Conservation (phyloP, 2,113 vertebrate species). For the Spilogale gracilis region DNA sequence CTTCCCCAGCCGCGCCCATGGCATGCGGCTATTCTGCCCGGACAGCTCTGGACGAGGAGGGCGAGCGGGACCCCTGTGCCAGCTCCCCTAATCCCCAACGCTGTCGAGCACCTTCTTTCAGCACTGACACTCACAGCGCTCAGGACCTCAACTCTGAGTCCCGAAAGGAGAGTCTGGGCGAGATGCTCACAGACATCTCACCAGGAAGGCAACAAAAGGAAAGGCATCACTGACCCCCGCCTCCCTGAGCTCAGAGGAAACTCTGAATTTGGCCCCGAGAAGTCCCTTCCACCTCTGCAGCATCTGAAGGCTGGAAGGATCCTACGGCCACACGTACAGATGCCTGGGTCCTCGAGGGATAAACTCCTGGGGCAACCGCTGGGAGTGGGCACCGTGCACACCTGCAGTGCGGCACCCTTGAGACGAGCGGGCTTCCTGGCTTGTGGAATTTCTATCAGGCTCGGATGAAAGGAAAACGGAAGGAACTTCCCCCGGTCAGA, state of each 20-base stretch:
- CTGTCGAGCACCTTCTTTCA: background rate
- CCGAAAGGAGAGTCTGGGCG: background rate
- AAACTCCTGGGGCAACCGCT: background rate
- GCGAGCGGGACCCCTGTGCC: too few relatives aligned
- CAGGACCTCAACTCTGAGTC: background rate
- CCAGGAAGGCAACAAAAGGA: background rate
- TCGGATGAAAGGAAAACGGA: fast-evolving
- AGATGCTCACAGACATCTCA: too few relatives aligned
- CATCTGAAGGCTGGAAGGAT: background rate
- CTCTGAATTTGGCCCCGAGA: fast-evolving
- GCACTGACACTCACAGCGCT: background rate
- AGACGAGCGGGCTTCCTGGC: background rate
- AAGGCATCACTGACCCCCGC: too few relatives aligned
- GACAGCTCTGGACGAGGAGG: too few relatives aligned
- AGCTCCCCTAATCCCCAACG: too few relatives aligned
- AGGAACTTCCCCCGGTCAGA: background rate
- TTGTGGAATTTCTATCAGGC: background rate
- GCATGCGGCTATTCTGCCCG: too few relatives aligned
- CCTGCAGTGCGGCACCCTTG: fast-evolving
- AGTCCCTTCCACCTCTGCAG: too few relatives aligned
- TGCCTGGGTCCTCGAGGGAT: background rate
- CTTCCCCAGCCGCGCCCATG: too few relatives aligned
- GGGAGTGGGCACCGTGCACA: background rate
- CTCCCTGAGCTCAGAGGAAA: background rate
- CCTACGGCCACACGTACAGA: fast-evolving